A percentile compares a stretch with the other conserved stretches of the same genome.
Conservation (phyloP, 2,888 invertebrate genomes). For the Deilephila elpenor region DNA sequence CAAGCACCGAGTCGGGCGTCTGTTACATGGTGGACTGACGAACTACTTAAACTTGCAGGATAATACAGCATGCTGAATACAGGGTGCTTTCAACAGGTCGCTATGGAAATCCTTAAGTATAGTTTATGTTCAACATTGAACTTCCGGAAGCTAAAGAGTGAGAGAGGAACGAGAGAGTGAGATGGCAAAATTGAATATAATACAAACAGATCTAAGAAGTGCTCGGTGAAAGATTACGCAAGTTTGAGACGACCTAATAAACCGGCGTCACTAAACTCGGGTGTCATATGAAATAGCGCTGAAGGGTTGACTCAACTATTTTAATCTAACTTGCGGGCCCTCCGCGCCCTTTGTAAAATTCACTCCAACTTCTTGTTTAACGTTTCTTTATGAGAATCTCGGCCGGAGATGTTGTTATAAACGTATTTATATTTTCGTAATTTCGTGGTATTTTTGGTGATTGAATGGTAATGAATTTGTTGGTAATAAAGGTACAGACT, state of each 20-base stretch:
- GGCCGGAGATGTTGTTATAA: slow-evolving; percentile 8
- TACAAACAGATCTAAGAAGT: neutral
- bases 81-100: no score
- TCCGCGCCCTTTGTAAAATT: slow-evolving; percentile 65
- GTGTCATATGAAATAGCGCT: slow-evolving; percentile 51
- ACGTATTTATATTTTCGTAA: neutral
- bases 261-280: slow-evolving; percentile 11
- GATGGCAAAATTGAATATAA: neutral
- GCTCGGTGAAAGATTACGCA: slow-evolving; percentile 3
- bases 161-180: no score
- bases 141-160: no score
- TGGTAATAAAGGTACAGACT: no score
- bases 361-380: slow-evolving; percentile 62
- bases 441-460: neutral
- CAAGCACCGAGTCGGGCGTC: no score
- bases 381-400: slow-evolving; percentile 64
- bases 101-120: no score
- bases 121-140: no score
- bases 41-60: no score
- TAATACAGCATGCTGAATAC: no score
- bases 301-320: slow-evolving; percentile 66
- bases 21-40: no score
- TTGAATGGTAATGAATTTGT: no score
- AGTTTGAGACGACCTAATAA: slow-evolving; percentile 15
- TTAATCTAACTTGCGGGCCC: slow-evolving; percentile 71